Base-by-base conservation (phyloP, 2,888 invertebrate genomes). In the Heliconius sara region DNA sequence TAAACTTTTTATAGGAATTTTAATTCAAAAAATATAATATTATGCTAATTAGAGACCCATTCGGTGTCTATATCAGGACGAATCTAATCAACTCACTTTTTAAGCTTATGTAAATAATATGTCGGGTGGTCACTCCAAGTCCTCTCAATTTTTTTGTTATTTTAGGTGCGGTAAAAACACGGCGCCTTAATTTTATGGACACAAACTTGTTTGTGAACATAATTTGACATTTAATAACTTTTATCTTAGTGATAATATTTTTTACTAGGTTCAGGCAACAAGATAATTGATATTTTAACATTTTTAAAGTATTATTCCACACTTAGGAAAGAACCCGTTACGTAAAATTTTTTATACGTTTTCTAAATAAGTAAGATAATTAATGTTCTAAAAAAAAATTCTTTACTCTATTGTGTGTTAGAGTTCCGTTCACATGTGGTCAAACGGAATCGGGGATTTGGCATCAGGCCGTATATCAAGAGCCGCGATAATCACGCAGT, bases 161-260 rank as follows among this genome's bases (percentile, higher is more conserved):
- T 34, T 72, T 73, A 67, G 39, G 52, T 57, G 74, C 63, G 27
- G 39, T 30, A 74, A 70, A 77, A 74, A 77, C 76, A 39, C 79
- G 81, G 79, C 81, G 81, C 79, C 79, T 65, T 25, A 34, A 78
- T 19, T 77, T 76, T 70, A 63, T 60, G 67, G 16, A 57, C 22
- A n/a, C 34, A 79, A 79, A 77, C 81, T 47, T 43, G 79, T 77
- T 77, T 66, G 13, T 22, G 43, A 75, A 65, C 72, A 68, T 76
- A 6, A 75, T 65, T 60, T 25, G 66, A 77, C 74, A 77, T 65
- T 81, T 63, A 39, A 60, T n/a, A 65, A 67, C 66, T 76, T 76
- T 76, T 72, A 39, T 65, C 19, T 25, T 30, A 25, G 43, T 19
- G 22, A 19, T 30, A 63, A 27, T 30, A 73, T 75, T 65, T 22